Evolutionary conservation across 2,797 vertebrate genomes (phyloP), one percentile per base, ranked within the genome.

Genomic region (Lagodon rhomboides): DNA sequence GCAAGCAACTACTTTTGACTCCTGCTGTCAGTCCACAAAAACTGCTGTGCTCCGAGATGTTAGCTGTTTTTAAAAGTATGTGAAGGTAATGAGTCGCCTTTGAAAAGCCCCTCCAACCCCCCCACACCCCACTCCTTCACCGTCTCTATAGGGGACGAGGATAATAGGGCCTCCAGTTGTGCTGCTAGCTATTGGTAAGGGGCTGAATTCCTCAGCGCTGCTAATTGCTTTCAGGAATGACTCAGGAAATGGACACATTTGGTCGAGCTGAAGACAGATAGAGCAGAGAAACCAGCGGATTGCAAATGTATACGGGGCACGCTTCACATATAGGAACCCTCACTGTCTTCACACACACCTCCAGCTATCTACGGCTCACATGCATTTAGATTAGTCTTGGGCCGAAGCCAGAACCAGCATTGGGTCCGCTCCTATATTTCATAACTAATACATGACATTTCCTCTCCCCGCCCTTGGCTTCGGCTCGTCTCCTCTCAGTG

Each of bases 161-260:
- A 90, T 91, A 91, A 91, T 66, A 66, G 82, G 90, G 85, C 85
- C 87, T 90, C 89, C 73, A 85, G 89, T 89, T 15, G 30, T 74
- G 83, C 90, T 85, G 75, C 78, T 81, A 70, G 85, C 84, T 70
- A 50, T 83, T 67, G 79, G 75, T 77, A 74, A 73, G 71, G 78
- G 77, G 55, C 79, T 80, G 85, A 92, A 94, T 94, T 94, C 93
- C 92, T 86, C 76, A 44, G 87, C 64, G 11, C 82, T 80, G 86
- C 80, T 92, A 94, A 94, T 94, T 94, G 92, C 88, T 77, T 84
- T 91, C 87, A 93, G 89, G 84, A 92, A 90, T 79, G 86, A 85
- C 46, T 87, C 85, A 89, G 93, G 92, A 94, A 94, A 93, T 83
- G 85, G 93, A 91, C 87, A 79, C 76, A 85, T 92, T 92, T 80